phyloP scores from a whole-genome alignment of 2,113 vertebrate genomes.

The Trichomycterus rosablanca region DNA sequence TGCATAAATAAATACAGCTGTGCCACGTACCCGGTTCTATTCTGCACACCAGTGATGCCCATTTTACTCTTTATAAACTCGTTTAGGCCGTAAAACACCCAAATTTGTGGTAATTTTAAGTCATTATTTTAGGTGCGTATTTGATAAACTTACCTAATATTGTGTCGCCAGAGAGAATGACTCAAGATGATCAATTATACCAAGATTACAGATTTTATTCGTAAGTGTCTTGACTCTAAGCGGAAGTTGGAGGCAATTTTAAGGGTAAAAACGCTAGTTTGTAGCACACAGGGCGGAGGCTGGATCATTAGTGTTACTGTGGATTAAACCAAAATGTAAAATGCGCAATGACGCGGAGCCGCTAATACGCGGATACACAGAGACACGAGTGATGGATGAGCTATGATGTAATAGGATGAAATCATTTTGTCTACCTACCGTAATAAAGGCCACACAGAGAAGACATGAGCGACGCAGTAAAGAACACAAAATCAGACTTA shows the following conservation, averaged over 20 bases:
- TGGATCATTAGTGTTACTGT: background rate
- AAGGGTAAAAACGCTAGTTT: background rate
- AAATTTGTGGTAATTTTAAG: too few species aligned
- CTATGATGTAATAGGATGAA: background rate
- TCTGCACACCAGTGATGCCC: too few species aligned
- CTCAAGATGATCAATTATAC: too few species aligned
- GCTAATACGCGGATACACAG: background rate
- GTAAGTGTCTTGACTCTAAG: background rate
- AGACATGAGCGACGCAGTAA: constrained; percentile 13
- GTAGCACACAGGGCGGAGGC: constrained; percentile 35
- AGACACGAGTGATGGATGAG: background rate
- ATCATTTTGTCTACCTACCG: constrained; percentile 29
- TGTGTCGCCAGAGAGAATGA: too few species aligned
- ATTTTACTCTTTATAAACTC: too few species aligned
- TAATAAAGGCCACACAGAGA: constrained; percentile 25
- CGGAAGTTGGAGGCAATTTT: constrained; percentile 13
- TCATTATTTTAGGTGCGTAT: too few species aligned
- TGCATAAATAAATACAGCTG: background rate
- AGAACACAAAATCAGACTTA: background rate
- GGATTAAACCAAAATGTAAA: background rate
- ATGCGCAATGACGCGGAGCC: background rate
- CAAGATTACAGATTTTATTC: too few species aligned
- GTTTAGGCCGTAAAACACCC: too few species aligned
- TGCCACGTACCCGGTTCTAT: constrained; percentile 4
- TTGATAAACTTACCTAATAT: too few species aligned